Evolutionary conservation across 2,888 invertebrate species (phyloP).

Genomic region (Xestia ashworthii): DNA sequence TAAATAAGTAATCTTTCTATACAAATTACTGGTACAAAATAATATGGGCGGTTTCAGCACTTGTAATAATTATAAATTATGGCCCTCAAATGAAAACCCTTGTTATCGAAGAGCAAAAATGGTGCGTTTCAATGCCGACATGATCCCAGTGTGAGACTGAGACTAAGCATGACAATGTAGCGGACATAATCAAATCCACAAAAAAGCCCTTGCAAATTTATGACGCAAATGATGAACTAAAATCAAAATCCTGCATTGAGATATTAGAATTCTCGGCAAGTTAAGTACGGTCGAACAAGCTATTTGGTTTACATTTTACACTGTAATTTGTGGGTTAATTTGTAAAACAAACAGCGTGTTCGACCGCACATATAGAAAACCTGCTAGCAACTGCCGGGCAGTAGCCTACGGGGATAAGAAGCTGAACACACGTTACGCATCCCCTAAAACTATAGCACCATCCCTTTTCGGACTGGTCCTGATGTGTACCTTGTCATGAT

Average conservation of each 20-base stretch:
- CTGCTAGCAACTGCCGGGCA: no score
- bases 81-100: not conserved
- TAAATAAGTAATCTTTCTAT: no score
- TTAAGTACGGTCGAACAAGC: not conserved
- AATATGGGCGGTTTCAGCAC: not conserved
- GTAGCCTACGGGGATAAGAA: not conserved
- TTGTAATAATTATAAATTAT: not conserved
- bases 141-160: not conserved
- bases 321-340: no score
- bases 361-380: no score
- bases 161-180: not conserved
- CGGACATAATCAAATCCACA: not conserved
- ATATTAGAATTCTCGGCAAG: not conserved
- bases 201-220: not conserved
- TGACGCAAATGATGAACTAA: not conserved
- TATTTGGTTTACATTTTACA: no score
- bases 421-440: no score
- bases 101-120: not conserved
- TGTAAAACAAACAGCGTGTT: no score
- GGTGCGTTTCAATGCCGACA: not conserved
- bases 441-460: no score
- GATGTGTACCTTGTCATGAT: not conserved
- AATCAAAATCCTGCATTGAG: not conserved
- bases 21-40: not conserved
- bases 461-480: not conserved